Evolutionary conservation across 2,113 vertebrate species (phyloP), one percentile per base, ranked within the genome.

Genomic region (Scalopus aquaticus): DNA sequence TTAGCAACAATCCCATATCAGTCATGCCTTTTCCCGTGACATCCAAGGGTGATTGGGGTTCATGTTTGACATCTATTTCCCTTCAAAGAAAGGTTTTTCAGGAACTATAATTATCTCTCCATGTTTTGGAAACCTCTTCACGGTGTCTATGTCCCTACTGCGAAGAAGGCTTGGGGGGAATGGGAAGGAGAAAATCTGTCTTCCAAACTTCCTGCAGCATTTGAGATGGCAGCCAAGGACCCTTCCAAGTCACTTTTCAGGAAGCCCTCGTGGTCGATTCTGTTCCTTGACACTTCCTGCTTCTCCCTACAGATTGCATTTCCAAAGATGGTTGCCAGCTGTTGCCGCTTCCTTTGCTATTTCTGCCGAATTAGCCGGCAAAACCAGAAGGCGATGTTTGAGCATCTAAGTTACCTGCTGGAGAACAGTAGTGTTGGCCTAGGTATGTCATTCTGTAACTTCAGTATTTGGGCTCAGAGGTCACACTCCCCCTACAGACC

Each of bases 341-440:
- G 99, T 78, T 99, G 99, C 86, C 99, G 99, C 88, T 99, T 99
- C 96, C 98, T 99, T 28, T 99, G 99, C 97, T 99, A 99, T 98
- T 99, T 99, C 98, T 99, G 99, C 84, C 99, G 99, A 82, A 99
- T 99, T 95, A 99, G 99, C 95, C 99, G 99, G 7, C 99, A 99
- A 97, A 99, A 99, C 97, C 99, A 99, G 98, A 99, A 99, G 96
- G 99, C 99, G 82, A 99, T 99, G 99, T 99, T 99, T 95, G 99
- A 99, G 96, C 99, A 99, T 95, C 99, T 99, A 15, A 99, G 99
- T 91, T 99, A 99, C 98, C 98, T 99, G 79, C 98, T 99, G 97
- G 99, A 99, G 97, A 99, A 99, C 83, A 99, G 99, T 98, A 99
- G 99, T 0, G 99, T 99, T 91, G 99, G 99, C 24, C 97, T 99